Base-by-base conservation (phyloP, 2,888 invertebrate species). In the Euphydryas editha region DNA sequence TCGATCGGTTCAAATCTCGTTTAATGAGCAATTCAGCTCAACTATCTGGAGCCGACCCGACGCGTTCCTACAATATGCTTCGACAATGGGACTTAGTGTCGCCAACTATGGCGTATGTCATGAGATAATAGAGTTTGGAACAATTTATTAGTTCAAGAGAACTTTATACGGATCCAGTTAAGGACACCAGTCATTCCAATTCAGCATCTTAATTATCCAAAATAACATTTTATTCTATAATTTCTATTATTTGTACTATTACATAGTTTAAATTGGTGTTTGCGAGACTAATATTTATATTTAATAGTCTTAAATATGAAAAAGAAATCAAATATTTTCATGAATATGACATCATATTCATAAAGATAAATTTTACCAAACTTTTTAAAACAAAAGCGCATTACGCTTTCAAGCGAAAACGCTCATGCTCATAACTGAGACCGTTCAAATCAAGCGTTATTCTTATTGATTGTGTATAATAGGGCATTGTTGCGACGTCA, bases 81-180 rank as follows among this genome's bases (percentile, higher is more conserved):
- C 18, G 17, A 55, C 55, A 62, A 56, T 46, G 62, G 62, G 55
- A 62, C 55, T 62, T 44, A 36, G 36, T 62, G 55, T 56, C 55
- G 55, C 55, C 55, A 17, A 36, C 15, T 36, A 21, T n/a, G 54
- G 36, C 24, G 11, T 44, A 46, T 42, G 46, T 21, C 4, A n/a
- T 15, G 10, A 24, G 17, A 30, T 17, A 8, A 42, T 11, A 54
- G 60, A 42, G 30, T 49, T 42, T 42, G 30, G 30, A 30, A 30
- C 30, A 30, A 30, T 30, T 30, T 30, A 30, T 7, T 30, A 30
- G 30, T 30, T 30, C 8, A 30, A 30, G 30, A 5, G 30, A 30
- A 30, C 30, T 30, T 30, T 30, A 30, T 0, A 30, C 6, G 5
- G 30, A 30, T 30, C 30, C 8, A 30, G 30, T 30, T 30, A 30